Evolutionary conservation across 2,113 vertebrate genomes (phyloP).

Genomic region (Pungitius pungitius): DNA sequence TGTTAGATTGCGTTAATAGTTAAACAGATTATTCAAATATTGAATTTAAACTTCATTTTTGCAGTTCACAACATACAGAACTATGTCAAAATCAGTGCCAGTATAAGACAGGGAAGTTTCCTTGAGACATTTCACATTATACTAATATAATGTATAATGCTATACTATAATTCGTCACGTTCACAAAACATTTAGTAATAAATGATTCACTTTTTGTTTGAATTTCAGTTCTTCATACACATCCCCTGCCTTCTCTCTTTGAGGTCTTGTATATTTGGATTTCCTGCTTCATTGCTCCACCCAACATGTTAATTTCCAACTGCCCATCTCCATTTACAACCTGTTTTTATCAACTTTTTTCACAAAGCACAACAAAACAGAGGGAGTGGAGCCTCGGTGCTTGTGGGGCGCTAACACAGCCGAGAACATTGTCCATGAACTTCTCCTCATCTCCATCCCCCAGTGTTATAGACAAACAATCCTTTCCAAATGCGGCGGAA

Average conservation of each 20-base stretch:
- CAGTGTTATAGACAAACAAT: slow-evolving; percentile 84
- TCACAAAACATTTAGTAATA: background rate
- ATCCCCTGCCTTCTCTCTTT: slow-evolving; percentile 54
- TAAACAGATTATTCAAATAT: slow-evolving; percentile 46
- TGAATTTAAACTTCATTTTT: slow-evolving; percentile 12
- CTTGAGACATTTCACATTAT: background rate
- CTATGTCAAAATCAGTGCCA: background rate
- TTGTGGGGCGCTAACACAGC: slow-evolving; percentile 64
- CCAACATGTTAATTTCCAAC: slow-evolving; percentile 79
- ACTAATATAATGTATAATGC: background rate
- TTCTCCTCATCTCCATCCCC: slow-evolving; percentile 78
- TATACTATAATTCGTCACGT: background rate
- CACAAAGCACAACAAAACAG: slow-evolving; percentile 83
- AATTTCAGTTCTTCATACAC: slow-evolving; percentile 17
- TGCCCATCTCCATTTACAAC: slow-evolving; percentile 82
- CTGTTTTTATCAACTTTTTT: slow-evolving; percentile 84
- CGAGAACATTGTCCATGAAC: slow-evolving; percentile 81
- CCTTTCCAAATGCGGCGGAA: slow-evolving; percentile 79
- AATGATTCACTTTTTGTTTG: too few relatives aligned
- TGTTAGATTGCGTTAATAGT: slow-evolving; percentile 57
- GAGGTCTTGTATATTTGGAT: slow-evolving; percentile 84
- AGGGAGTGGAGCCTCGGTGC: slow-evolving; percentile 73
- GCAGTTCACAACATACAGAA: background rate
- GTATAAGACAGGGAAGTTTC: background rate
- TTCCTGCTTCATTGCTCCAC: slow-evolving; percentile 79